Evolutionary conservation across 2,797 vertebrate genomes (phyloP).

Genomic region (Mormyrops attenuatus): DNA sequence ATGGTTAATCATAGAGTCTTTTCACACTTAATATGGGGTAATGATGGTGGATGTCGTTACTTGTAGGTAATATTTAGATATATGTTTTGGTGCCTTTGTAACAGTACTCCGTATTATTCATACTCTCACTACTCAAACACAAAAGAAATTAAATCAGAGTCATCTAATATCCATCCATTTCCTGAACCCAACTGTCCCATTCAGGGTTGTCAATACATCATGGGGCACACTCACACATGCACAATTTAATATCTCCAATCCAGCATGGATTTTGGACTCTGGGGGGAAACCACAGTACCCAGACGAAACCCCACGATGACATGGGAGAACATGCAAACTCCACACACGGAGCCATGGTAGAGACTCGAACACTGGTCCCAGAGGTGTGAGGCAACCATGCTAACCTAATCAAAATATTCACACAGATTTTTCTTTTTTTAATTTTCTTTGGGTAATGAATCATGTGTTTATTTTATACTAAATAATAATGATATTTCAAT

Average conservation of each 20-base stretch:
- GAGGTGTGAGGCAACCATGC: background rate
- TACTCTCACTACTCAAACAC: background rate
- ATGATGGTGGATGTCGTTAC: background rate
- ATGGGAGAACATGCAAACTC: background rate
- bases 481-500: background rate
- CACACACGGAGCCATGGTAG: background rate
- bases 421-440: background rate
- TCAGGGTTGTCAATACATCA: background rate
- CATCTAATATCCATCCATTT: background rate
- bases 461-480: background rate
- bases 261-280: background rate
- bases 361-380: background rate
- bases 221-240: background rate
- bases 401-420: background rate
- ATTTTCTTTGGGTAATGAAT: background rate
- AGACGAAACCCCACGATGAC: background rate
- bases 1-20: background rate
- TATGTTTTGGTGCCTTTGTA: background rate
- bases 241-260: background rate
- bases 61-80: background rate
- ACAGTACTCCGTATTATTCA: background rate
- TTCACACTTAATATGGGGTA: background rate
- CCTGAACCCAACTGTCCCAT: background rate
- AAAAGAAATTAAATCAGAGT: background rate
- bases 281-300: background rate